Evolutionary conservation across 2,113 vertebrate species (phyloP).

Genomic region (Nyctereutes procyonoides): DNA sequence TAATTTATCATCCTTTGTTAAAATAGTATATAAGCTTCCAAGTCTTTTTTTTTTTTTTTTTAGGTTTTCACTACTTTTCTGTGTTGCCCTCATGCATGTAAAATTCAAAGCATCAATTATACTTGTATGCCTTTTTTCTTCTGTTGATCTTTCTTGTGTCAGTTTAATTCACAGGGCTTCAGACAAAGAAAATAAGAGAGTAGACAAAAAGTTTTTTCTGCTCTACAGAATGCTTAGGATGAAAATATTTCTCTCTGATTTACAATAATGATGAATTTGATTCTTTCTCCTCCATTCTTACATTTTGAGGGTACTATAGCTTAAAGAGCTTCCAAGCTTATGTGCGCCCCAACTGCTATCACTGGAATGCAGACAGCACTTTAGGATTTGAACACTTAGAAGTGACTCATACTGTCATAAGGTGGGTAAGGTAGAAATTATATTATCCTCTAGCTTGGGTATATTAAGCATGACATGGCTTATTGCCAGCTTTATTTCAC

Average conservation of each 20-base stretch:
- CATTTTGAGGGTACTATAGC: not conserved
- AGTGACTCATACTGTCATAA: not conserved
- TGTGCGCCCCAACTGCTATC: not conserved
- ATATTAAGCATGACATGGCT: not conserved
- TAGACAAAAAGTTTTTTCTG: not conserved
- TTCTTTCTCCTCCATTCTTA: not conserved
- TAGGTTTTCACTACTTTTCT: not conserved
- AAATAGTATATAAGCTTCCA: not conserved
- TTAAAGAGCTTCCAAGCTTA: not conserved
- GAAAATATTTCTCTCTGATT: constrained; percentile 22
- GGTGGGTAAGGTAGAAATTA: constrained; percentile 2
- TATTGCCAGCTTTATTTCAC: not conserved
- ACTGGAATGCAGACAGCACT: not conserved
- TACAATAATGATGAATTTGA: not conserved
- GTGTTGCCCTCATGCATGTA: not conserved
- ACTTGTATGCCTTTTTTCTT: not conserved
- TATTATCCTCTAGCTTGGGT: not conserved
- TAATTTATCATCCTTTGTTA: constrained; percentile 19
- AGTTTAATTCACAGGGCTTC: not conserved
- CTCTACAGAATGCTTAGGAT: not conserved
- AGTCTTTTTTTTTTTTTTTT: not conserved
- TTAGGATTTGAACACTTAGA: not conserved
- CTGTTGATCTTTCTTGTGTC: not conserved
- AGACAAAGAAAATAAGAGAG: not conserved
- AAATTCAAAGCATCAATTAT: constrained; percentile 3